Evolutionary conservation across 2,113 vertebrate genomes (phyloP), one percentile per base, ranked within the genome.

Genomic region (Redunca redunca): DNA sequence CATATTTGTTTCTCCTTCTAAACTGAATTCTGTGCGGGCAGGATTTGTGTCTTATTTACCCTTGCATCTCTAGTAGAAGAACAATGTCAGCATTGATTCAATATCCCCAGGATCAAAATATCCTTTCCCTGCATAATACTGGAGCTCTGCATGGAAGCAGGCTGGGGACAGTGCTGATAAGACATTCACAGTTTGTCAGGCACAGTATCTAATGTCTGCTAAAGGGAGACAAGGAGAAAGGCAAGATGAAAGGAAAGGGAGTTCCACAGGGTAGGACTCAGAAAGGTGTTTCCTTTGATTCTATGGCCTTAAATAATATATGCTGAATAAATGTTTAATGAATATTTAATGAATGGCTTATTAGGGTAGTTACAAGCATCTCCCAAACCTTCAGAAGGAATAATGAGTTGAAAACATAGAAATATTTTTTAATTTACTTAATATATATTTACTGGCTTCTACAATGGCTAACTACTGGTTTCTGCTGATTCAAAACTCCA

Each of bases 401-500:
- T 12, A 93, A 1, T n/a, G 46, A 91, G 9, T 40, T 96, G 57
- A 95, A 97, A 92, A 67, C 82, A 90, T 43, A 53, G 6, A 81
- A 53, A 58, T 52, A 94, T 53, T 90, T 94, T 96, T 58, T 3
- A 43, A 64, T 67, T 96, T 55, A 91, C 64, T 98, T 93, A 95
- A 96, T 88, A 96, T 82, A 62, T 28, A 92, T 85, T 80, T 85
- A 91, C 19, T 93, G 78, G 15, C 23, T 53, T 50, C 25, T 74
- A 91, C 23, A 52, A 91, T 71, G 48, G 67, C 3, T 82, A 91
- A 91, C 36, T 55, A 88, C 14, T 81, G 33, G 28, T 93, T 95
- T 91, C 78, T 97, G 14, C 10, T 89, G 33, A 95, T 87, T 96
- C 28, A 91, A 95, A 97, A 91, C 21, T 93, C n/a, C 25, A 50